phyloP scores from a whole-genome alignment of 2,113 vertebrate genomes.

The Synodontis membranacea region DNA sequence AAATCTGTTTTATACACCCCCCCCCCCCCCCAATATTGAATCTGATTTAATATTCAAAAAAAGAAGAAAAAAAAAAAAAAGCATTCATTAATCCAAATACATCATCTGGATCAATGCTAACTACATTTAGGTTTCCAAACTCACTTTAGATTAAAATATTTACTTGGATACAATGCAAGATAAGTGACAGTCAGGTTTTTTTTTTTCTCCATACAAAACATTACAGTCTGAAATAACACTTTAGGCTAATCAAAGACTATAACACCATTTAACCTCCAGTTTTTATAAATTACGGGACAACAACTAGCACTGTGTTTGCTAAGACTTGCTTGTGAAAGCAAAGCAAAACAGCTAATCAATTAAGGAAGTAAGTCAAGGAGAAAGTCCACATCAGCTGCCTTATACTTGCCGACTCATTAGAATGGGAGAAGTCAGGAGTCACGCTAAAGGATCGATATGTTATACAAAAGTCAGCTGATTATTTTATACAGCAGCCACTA shows the following conservation, averaged over 20 bases:
- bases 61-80: slow-evolving; percentile 22
- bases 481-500: slow-evolving; percentile 13
- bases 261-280: not conserved
- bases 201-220: not conserved
- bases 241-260: not conserved
- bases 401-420: slow-evolving; percentile 48
- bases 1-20: not conserved
- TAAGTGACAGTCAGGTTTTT: not conserved
- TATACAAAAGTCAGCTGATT: slow-evolving; percentile 13
- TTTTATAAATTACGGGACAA: slow-evolving; percentile 7
- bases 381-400: slow-evolving; percentile 46
- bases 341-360: slow-evolving; percentile 38
- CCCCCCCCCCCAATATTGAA: not conserved
- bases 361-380: slow-evolving; percentile 14
- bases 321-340: slow-evolving; percentile 15
- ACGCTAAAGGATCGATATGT: slow-evolving; percentile 18
- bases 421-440: slow-evolving; percentile 31
- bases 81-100: slow-evolving; percentile 13
- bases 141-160: slow-evolving; percentile 24
- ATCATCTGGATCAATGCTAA: slow-evolving; percentile 44
- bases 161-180: not conserved
- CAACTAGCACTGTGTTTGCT: not conserved
- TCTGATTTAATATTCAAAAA: slow-evolving; percentile 11
- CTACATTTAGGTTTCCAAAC: slow-evolving; percentile 17
- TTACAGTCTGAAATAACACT: not conserved